phyloP scores from a whole-genome alignment of 2,888 invertebrate species.

The Ochropacha duplaris region DNA sequence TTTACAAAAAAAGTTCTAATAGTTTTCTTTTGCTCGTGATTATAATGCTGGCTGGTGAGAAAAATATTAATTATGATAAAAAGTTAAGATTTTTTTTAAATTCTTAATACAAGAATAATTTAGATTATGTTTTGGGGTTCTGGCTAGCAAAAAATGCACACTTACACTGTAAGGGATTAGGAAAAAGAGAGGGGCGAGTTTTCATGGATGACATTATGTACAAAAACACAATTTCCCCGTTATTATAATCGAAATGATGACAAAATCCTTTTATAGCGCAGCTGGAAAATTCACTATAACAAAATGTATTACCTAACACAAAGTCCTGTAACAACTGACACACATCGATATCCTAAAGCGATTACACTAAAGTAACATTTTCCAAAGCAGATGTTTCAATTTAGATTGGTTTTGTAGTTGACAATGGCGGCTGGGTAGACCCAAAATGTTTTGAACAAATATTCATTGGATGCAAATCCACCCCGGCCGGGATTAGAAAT shows the following conservation, averaged over 20 bases:
- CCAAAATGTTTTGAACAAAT: conserved; percentile 75
- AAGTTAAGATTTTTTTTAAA: too few species aligned
- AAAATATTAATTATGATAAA: not conserved
- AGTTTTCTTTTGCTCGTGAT: not conserved
- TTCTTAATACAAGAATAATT: too few species aligned
- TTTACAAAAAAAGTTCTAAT: not conserved
- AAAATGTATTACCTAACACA: conserved; percentile 40
- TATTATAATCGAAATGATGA: too few species aligned
- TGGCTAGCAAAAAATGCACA: too few species aligned
- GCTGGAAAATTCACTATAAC: too few species aligned
- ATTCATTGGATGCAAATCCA: conserved; percentile 76
- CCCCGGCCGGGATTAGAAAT: conserved; percentile 61
- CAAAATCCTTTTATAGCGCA: too few species aligned
- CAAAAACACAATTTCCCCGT: too few species aligned
- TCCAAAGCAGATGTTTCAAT: conserved; percentile 19
- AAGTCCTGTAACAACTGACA: conserved; percentile 14
- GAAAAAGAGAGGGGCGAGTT: too few species aligned
- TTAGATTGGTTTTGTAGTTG: conserved; percentile 40
- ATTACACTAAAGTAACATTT: conserved; percentile 33
- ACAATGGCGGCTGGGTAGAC: conserved; percentile 51
- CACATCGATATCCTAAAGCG: conserved; percentile 16
- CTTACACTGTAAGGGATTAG: too few species aligned
- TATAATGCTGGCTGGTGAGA: not conserved
- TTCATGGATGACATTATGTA: too few species aligned
- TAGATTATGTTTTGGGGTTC: too few species aligned